Conservation (phyloP, 2,113 vertebrate genomes). For the Rattus norvegicus region DNA sequence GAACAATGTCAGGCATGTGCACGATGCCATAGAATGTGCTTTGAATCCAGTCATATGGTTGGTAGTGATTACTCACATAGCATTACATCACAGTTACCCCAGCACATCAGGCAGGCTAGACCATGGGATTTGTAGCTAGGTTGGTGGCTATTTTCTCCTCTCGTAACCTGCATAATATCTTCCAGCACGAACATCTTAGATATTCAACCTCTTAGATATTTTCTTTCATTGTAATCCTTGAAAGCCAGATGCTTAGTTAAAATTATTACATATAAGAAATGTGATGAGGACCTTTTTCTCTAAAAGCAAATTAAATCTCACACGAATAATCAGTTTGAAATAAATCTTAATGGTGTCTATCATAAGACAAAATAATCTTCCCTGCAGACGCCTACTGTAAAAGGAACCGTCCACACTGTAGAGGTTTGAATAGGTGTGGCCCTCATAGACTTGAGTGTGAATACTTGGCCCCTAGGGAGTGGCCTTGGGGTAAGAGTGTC, state of each 20-base stretch:
- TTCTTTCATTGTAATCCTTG: background rate
- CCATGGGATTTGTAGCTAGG: background rate
- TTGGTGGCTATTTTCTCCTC: background rate
- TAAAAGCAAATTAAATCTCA: conserved; percentile 56
- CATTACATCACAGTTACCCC: background rate
- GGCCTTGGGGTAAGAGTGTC: background rate
- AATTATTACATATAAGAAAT: background rate
- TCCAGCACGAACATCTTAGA: too few species aligned
- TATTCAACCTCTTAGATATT: background rate
- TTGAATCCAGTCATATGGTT: background rate
- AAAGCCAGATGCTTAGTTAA: conserved; percentile 30
- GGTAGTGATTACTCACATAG: background rate
- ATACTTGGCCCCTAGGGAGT: background rate
- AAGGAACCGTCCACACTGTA: background rate
- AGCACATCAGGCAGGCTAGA: background rate
- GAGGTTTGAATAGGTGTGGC: background rate
- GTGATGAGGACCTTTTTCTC: conserved; percentile 39
- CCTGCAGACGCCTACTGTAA: background rate
- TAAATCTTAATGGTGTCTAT: conserved; percentile 51
- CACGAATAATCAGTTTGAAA: conserved; percentile 61
- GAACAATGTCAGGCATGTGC: background rate
- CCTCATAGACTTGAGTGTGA: background rate
- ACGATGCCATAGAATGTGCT: background rate
- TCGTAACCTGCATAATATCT: background rate
- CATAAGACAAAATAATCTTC: background rate